Evolutionary conservation across 2,888 invertebrate genomes (phyloP), one percentile per base, ranked within the genome.

Genomic region (Euplexia lucipara): DNA sequence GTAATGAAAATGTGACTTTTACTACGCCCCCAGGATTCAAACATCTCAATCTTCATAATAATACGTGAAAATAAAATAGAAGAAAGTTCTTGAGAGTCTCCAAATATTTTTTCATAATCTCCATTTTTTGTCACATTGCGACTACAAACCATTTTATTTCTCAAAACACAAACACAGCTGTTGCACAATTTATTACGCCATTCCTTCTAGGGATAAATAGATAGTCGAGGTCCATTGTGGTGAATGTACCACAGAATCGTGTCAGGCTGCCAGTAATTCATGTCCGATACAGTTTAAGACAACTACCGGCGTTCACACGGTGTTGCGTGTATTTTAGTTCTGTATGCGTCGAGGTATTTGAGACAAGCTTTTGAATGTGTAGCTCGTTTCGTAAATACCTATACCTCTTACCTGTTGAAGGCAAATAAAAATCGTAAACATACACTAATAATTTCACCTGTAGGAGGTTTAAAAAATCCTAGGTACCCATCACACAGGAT

Each of bases 301-400:
- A 45, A 76, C 63, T 77, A 59, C 52, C 42, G 61, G 30, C 49
- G 61, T 74, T 81, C 81, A 52, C 81, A 78, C 78, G 81, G 45
- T 78, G 16, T 78, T 74, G 64, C 62, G 62, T 44, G 72, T 47
- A 12, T 53, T 62, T 58, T 47, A 12, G 16, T 51, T 47, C 49
- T 54, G 14, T 45, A 39, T 41, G 49, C 20, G 18, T 16, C 10
- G 1, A 41, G 30, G 16, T 20, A 63, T 68, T 45, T n/a, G 2
- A 34, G 49, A 51, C n/a, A 34, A 39, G 44, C 20, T 45, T 45
- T 39, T 71, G 10, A 16, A 39, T 51, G 14, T 16, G 20, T 30
- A 12, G 7, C 14, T 1, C 26, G 37, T 47, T 37, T 20, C 35
- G 20, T 30, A 16, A 26, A 26, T 26, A 26, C 2, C 26, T 26